Percentiles rank a stretch among this genome's conserved stretches.
Conservation (phyloP, 1,140 invertebrate species). For the Arctopsyche grandis region DNA sequence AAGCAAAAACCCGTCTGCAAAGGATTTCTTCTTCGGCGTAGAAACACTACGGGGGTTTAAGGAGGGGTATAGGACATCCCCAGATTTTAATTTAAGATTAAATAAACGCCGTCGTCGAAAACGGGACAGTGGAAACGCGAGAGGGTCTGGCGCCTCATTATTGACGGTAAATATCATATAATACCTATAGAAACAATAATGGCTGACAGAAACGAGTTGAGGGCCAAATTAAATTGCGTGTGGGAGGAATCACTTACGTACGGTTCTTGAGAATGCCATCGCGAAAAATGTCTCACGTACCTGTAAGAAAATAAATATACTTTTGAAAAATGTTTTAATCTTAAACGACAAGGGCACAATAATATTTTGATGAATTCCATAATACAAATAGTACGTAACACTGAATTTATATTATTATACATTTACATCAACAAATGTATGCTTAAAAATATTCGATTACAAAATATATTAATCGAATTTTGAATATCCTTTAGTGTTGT, state of each 20-base stretch:
- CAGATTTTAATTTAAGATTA: slow-evolving; percentile 10
- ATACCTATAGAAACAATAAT: neutral
- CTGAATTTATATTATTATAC: no score
- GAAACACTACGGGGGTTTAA: neutral
- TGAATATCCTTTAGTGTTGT: no score
- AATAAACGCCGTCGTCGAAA: neutral
- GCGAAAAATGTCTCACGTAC: no score
- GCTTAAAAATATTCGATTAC: no score
- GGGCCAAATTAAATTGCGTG: neutral
- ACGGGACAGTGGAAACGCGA: neutral
- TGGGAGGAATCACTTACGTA: neutral
- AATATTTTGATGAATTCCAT: no score
- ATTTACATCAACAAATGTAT: no score
- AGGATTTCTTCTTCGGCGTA: neutral
- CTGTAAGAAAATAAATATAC: no score
- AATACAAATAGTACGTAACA: no score
- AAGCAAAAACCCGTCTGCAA: neutral
- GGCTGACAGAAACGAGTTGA: neutral
- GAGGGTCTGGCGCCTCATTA: neutral
- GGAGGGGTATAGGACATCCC: neutral
- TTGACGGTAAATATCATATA: neutral
- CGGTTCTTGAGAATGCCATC: no score
- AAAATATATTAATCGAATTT: no score
- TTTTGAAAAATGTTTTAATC: no score
- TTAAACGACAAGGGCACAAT: no score